Evolutionary conservation across 2,888 invertebrate species (phyloP).

Genomic region (Tetanocera ferruginea): DNA sequence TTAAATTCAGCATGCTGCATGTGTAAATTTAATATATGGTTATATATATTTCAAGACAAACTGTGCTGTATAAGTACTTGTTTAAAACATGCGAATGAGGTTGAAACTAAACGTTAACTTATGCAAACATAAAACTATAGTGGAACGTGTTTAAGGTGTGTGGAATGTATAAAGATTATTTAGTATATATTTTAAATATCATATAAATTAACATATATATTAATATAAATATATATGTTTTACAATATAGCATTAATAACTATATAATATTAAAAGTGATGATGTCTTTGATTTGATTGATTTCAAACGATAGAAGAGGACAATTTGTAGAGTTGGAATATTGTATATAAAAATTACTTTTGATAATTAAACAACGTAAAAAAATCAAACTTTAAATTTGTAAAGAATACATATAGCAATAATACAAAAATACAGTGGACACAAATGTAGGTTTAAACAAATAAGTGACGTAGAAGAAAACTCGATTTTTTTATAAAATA

Average conservation of each 20-base stretch:
- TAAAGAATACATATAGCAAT: slow-evolving; percentile 7
- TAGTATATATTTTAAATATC: background rate
- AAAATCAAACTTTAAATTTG: background rate
- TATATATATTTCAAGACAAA: background rate
- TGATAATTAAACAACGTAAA: background rate
- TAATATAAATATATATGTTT: background rate
- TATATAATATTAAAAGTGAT: slow-evolving; percentile 22
- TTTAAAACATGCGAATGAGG: slow-evolving; percentile 12
- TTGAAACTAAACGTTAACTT: slow-evolving; percentile 6
- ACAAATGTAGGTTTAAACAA: background rate
- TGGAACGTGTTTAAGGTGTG: background rate
- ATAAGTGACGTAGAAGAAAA: slow-evolving; percentile 7
- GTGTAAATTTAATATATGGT: background rate
- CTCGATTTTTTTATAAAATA: slow-evolving; percentile 9
- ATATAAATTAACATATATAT: background rate
- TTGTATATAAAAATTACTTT: slow-evolving; percentile 12
- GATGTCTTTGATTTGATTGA: background rate
- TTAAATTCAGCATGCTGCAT: background rate
- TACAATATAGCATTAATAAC: slow-evolving; percentile 11
- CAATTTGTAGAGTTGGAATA: slow-evolving; percentile 5
- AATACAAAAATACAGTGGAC: slow-evolving; percentile 14
- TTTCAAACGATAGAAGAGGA: slow-evolving; percentile 10
- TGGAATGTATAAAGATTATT: slow-evolving; percentile 15
- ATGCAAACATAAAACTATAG: slow-evolving; percentile 13
- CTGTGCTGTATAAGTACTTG: background rate